phyloP scores from a whole-genome alignment of 2,113 vertebrate genomes.

The Empidonax traillii region DNA sequence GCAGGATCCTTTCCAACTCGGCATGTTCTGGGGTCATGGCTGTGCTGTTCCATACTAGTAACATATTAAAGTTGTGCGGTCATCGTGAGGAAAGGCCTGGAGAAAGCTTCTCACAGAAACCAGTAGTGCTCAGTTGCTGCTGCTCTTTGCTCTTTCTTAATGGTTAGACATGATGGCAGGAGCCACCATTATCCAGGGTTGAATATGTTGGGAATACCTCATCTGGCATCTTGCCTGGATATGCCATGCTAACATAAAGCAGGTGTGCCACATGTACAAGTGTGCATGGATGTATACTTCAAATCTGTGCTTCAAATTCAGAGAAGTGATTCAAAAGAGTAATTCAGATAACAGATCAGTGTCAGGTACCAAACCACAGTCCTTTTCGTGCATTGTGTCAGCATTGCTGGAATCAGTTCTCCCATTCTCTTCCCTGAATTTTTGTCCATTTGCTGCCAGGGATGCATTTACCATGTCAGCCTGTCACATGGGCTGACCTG shows the following conservation, averaged over 20 bases:
- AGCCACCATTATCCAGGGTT: neutral
- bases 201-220: neutral
- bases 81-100: neutral
- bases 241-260: neutral
- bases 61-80: neutral
- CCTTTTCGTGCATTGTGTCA: neutral
- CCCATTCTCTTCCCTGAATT: neutral
- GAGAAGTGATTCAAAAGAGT: neutral
- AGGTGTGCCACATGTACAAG: neutral
- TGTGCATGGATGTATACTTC: neutral
- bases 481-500: neutral
- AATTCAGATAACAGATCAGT: neutral
- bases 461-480: neutral
- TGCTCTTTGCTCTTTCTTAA: neutral
- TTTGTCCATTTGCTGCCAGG: neutral
- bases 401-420: fast-evolving
- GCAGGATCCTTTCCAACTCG: neutral
- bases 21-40: neutral
- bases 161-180: neutral
- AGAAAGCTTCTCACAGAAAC: neutral
- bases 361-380: neutral
- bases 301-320: neutral
- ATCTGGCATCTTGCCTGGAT: neutral
- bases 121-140: neutral
- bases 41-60: neutral